Evolutionary conservation across 92 coral and sea anemone genomes (phyloP), one percentile per base, ranked within the genome.

Genomic region (Anthopleura xanthogrammica): DNA sequence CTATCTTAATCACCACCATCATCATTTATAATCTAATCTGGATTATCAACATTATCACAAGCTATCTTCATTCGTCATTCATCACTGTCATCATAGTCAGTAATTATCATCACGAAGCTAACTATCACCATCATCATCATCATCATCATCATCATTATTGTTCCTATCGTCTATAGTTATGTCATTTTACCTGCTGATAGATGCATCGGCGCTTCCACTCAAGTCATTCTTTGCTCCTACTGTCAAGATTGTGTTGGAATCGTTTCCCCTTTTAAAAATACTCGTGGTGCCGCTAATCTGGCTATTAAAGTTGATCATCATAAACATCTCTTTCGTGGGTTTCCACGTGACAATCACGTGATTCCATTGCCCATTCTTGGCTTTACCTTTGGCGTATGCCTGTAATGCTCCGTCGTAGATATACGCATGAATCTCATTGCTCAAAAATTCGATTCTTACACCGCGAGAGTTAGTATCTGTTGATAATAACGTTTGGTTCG

Each of bases 331-430:
- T 5, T 57, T 16, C 5, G 64, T 23, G 36, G 85, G 43, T 52
- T 58, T 75, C 92, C 89, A 89, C 71, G 80, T 75, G 82, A 86
- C 24, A 3, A 85, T 75, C 89, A 86, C 92, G 87, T 89, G 92
- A 57, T 89, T 86, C 92, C 92, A 89, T 39, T 29, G 29, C 43
- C 55, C 76, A 11, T 81, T 79, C 42, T 48, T 77, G 52, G 78
- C 83, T 23, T 46, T 65, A 14, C 70, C 41, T 40, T 79, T 23
- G 29, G 83, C 87, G 23, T 54, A 5, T 4, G 22, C 29, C 71
- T 77, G 16, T 10, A 56, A 14, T 52, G 36, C 1, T 55, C 41
- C 66, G 58, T 86, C 82, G 70, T 72, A 70, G 40, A 64, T 52
- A 16, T 7, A 29, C 65, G 85, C 40, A 54, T 82, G 68, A n/a